Evolutionary conservation across 2,888 invertebrate species (phyloP), one percentile per base, ranked within the genome.

Genomic region (Nomada flava): DNA sequence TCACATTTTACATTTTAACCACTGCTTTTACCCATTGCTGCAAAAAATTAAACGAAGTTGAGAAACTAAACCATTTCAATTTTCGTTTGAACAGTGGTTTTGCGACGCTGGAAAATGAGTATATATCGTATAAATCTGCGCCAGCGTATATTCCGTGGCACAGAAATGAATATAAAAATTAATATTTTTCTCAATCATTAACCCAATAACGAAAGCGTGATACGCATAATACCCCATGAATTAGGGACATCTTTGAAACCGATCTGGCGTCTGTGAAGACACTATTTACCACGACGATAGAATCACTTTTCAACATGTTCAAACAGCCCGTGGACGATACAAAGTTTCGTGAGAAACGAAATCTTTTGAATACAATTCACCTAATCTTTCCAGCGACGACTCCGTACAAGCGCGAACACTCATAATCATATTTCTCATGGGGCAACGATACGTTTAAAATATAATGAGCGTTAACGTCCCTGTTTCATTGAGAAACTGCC

Each of bases 341-440:
- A 47, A 59, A 69, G 65, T 79, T 74, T n/a, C 70, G 13, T 60
- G 79, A 11, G 65, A 73, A 60, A 60, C 53, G 69, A 74, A 74
- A 69, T 73, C 62, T 50, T 57, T 64, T 53, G 68, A 73, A 59
- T 50, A 44, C 18, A 68, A 64, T 64, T 47, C 47, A 15, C 5
- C 62, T 68, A 36, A 47, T 57, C 18, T 23, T 47, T 20, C 5
- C 20, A 13, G 20, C 15, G 53, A 13, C 23, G 9, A 44, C 13
- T 29, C 29, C 29, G 23, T 20, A 26, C 18, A 50, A 11, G 5
- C 53, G 23, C 57, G 5, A 26, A 53, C 42, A 15, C n/a, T 1
- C 53, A 36, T 55, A 55, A 63, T 72, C 64, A n/a, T 23, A 29
- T 44, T 73, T 73, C 64, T 57, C 73, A 47, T 20, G 64, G 4